Percentiles rank a stretch among this genome's conserved stretches.
Conservation (phyloP, 2,888 invertebrate genomes). For the Callyntrura sp. region DNA sequence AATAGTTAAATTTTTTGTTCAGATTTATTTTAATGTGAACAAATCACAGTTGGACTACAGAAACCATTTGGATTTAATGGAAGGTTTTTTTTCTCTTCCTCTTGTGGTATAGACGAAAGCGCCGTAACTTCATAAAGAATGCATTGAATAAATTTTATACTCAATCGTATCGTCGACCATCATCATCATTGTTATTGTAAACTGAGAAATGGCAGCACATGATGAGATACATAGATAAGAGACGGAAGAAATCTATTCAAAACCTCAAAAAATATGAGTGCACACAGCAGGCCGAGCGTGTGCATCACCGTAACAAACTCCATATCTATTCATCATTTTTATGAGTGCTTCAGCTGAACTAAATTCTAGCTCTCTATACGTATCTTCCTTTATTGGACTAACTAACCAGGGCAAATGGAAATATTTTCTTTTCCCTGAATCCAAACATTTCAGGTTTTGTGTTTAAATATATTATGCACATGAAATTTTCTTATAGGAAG, state of each 20-base stretch:
- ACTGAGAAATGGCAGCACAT: slow-evolving; percentile 35
- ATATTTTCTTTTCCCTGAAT: slow-evolving; percentile 54
- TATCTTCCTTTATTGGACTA: slow-evolving; percentile 63
- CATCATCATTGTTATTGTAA: neutral
- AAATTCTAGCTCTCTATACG: slow-evolving; percentile 36
- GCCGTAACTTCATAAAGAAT: slow-evolving; percentile 52
- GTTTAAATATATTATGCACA: neutral
- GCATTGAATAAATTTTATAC: slow-evolving; percentile 52
- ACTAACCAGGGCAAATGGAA: slow-evolving; percentile 60
- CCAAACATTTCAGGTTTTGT: slow-evolving; percentile 40
- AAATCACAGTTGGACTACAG: slow-evolving; percentile 15
- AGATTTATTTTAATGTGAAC: slow-evolving; percentile 48
- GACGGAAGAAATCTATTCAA: slow-evolving; percentile 40
- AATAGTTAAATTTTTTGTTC: slow-evolving; percentile 37
- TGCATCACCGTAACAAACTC: slow-evolving; percentile 58
- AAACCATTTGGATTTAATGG: slow-evolving; percentile 46
- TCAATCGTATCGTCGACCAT: slow-evolving; percentile 44
- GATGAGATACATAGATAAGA: slow-evolving; percentile 33
- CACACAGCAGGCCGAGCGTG: slow-evolving; percentile 30
- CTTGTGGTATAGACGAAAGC: neutral
- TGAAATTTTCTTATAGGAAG: neutral
- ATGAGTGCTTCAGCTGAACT: slow-evolving; percentile 41
- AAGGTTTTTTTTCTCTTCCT: slow-evolving; percentile 26
- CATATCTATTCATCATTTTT: slow-evolving; percentile 65
- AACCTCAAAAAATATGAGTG: slow-evolving; percentile 35